Percentiles rank a stretch among this genome's conserved stretches.
Evolutionary conservation across 2,113 vertebrate species (phyloP).

Genomic region (Rhea americana): DNA sequence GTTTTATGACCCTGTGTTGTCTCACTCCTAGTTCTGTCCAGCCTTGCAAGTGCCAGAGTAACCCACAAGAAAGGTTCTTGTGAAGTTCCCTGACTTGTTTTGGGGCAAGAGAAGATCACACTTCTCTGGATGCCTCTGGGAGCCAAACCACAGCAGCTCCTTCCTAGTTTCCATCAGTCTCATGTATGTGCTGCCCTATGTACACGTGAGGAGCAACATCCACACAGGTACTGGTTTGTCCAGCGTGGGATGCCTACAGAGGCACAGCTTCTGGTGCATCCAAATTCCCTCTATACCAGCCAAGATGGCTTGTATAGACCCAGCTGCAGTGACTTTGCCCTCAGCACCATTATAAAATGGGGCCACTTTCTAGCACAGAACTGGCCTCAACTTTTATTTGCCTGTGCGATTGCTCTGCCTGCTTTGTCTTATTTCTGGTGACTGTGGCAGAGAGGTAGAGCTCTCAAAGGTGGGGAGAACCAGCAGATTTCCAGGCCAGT

Average conservation of each 20-base stretch:
- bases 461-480: background rate
- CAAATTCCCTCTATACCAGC: background rate
- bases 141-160: conserved; percentile 43
- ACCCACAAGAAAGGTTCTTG: conserved; percentile 52
- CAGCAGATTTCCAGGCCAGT: background rate
- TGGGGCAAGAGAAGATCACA: conserved; percentile 13
- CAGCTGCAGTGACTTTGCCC: background rate
- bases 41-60: background rate
- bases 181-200: background rate
- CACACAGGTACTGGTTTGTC: background rate
- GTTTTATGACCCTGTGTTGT: conserved; percentile 16
- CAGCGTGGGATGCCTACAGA: background rate
- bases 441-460: background rate
- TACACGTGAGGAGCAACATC: rapidly evolving
- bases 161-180: conserved; percentile 31
- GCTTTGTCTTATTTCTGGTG: background rate
- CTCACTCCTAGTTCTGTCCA: conserved; percentile 5
- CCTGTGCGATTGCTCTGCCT: background rate
- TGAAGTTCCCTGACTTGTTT: conserved; percentile 20
- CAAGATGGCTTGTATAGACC: background rate
- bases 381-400: background rate
- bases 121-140: background rate
- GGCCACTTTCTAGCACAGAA: background rate
- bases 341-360: background rate
- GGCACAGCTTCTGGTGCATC: background rate